phyloP scores from a whole-genome alignment of 2,888 invertebrate species.

The Drosophila emarginata region DNA sequence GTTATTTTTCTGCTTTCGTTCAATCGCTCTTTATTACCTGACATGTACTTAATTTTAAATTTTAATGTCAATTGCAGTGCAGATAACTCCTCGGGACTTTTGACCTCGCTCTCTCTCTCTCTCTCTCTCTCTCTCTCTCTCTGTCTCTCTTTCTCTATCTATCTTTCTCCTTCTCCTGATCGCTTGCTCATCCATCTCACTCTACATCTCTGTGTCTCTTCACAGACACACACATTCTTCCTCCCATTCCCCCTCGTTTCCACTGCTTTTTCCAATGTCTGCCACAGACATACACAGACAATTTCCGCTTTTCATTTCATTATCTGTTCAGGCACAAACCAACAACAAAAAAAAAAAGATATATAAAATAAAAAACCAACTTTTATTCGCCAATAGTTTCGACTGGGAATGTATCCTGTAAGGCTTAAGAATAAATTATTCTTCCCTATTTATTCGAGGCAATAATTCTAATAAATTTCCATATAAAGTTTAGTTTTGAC shows the following conservation, averaged over 20 bases:
- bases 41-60: constrained; percentile 3
- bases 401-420: neutral
- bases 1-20: neutral
- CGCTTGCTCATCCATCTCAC: neutral
- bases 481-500: too few species aligned
- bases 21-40: neutral
- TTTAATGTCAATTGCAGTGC: constrained; percentile 29
- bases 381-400: neutral
- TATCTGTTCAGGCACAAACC: constrained; percentile 47
- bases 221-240: neutral
- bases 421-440: too few species aligned
- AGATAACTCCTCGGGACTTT: constrained; percentile 4
- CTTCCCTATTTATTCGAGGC: too few species aligned
- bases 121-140: neutral
- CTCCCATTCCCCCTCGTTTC: neutral
- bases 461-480: too few species aligned
- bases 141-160: neutral
- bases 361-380: constrained; percentile 9
- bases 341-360: constrained; percentile 31
- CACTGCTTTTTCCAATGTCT: neutral
- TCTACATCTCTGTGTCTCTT: neutral
- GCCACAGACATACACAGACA: constrained; percentile 22
- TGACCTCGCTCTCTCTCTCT: neutral
- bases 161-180: too few species aligned
- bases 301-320: constrained; percentile 43